These are phyloP conservation scores for Brachystomella parvula DNA, from an alignment of 1,140 invertebrate genomes.

Conservation along the genomic window DNA sequence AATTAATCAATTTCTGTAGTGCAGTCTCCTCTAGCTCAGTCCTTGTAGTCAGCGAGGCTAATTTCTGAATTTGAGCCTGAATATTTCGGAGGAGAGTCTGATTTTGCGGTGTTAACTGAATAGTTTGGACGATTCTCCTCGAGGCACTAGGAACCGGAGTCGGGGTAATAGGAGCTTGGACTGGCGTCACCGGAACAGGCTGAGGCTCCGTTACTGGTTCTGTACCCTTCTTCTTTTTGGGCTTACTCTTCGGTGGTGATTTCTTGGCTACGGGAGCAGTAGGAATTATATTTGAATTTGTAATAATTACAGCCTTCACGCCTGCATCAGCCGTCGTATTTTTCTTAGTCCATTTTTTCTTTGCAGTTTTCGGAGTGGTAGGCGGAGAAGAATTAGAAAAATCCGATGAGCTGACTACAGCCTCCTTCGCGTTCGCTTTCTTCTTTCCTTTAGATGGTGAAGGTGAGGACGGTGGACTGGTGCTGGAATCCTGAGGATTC, in stretches of 20 bases:
- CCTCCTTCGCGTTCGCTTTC: conserved; percentile 16
- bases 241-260: conserved; percentile 2
- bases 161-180: neutral
- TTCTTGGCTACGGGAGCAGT: neutral
- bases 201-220: neutral
- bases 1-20: conserved; percentile 33
- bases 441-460: neutral
- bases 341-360: neutral
- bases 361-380: neutral
- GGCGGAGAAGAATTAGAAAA: conserved; percentile 4
- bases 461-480: neutral
- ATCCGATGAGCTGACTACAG: neutral
- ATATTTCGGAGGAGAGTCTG: conserved; percentile 35
- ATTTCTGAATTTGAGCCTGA: conserved; percentile 31
- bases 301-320: neutral
- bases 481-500: conserved; percentile 3
- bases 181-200: neutral
- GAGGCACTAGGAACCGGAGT: conserved; percentile 6
- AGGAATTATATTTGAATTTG: neutral
- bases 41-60: conserved; percentile 23
- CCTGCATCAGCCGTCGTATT: neutral
- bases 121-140: conserved; percentile 31
- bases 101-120: conserved; percentile 35
- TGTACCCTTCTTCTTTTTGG: neutral
- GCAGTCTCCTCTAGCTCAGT: conserved; percentile 34